Base-by-base conservation (phyloP, 2,113 vertebrate species). In the Polypterus bichir region DNA sequence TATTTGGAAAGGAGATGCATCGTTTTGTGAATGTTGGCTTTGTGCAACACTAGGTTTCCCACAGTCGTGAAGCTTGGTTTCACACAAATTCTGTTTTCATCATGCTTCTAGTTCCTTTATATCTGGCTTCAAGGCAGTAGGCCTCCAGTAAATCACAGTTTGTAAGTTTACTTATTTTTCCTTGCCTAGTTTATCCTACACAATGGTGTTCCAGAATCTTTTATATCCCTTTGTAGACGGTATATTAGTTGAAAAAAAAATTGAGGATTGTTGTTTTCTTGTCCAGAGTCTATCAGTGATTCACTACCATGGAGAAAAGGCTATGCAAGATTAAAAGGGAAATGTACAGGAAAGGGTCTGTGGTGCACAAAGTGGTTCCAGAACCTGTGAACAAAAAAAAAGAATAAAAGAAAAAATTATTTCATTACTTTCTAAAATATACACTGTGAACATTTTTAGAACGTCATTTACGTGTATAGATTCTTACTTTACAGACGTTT, bases 311-410 rank as follows among this genome's bases (percentile, higher is more conserved):
- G 76, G 74, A 80, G 64, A 94, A 81, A 69, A 92, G 69, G 84
- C 82, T 84, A 82, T 94, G 88, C 71, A 94, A 77, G 65, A 87
- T 75, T 69, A 93, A 69, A 71, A 94, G 79, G 58, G 81, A 73
- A 74, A 89, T 68, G 69, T 77, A 88, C 69, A 93, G 78, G 60
- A 91, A 66, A 0, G 86, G 85, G 62, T 90, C 83, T 60, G 85
- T 74, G 66, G 79, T 67, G 64, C 82, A 75, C 49, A 77, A 82
- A 77, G 83, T 77, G 64, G 82, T 71, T 69, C 82, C 75, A 5
- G 84, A 87, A 78, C 90, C 93, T 96, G 76, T 2, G 7, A 5
- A 51, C 48, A 66, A 5, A 61, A 44, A 6, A 53, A 51, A 46
- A 53, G 44, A 46, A 46, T 49, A 5, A 27, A 1, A 27, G 1